A percentile compares a stretch with the other conserved stretches of the same genome.
These are phyloP conservation scores for Jacana jacana DNA, from an alignment of 2,113 vertebrate genomes.

Conservation along the genomic window DNA sequence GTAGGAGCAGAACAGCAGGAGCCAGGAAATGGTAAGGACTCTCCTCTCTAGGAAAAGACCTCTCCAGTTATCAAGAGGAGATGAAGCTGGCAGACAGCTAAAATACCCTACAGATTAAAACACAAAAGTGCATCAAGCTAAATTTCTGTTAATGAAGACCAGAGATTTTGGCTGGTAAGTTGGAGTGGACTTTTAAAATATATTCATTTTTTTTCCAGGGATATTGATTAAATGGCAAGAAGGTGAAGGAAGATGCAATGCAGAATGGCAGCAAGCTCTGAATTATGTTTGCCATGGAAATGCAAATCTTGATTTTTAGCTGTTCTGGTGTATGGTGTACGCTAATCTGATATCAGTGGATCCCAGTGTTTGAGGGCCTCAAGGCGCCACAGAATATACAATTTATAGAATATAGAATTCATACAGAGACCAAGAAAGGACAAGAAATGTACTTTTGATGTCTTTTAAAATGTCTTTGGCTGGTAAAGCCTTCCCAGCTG, in stretches of 20 bases:
- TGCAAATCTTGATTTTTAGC: not conserved
- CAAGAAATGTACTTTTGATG: not conserved
- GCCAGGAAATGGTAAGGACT: not conserved
- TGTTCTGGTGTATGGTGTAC: not conserved
- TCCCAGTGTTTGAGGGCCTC: not conserved
- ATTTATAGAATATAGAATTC: too few species aligned
- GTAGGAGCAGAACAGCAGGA: not conserved
- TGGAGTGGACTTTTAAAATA: not conserved
- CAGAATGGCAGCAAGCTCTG: not conserved
- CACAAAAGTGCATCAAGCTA: not conserved
- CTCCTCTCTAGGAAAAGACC: not conserved
- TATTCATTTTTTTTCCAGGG: fast-evolving
- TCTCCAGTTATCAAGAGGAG: not conserved
- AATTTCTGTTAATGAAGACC: not conserved
- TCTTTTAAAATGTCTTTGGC: not conserved
- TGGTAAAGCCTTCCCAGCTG: not conserved
- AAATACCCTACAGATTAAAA: not conserved
- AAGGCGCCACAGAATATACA: not conserved
- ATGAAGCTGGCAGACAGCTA: not conserved
- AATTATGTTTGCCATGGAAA: not conserved
- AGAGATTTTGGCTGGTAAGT: not conserved
- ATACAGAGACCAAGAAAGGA: not conserved
- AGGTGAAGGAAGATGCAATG: not conserved
- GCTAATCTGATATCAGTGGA: not conserved
- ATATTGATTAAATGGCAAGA: not conserved